Percentiles rank a stretch among this genome's conserved stretches.
Conservation (phyloP, 2,113 vertebrate species). For the Hemibagrus wyckioides region DNA sequence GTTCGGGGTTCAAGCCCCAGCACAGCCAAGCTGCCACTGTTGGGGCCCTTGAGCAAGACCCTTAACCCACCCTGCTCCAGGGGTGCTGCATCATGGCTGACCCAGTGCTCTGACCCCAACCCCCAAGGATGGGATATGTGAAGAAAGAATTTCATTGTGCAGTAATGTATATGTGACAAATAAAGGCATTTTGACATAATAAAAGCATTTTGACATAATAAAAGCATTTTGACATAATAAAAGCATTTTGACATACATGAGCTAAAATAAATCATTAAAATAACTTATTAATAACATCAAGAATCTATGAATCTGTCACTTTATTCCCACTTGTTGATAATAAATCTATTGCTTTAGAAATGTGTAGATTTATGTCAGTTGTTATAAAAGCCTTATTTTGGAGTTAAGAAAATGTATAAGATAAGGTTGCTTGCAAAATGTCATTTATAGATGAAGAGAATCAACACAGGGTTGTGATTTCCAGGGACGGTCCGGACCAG, state of each 20-base stretch:
- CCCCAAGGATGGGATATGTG: no score
- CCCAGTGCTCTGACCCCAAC: no score
- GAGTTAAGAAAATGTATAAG: background rate
- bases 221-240: background rate
- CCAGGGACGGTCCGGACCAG: conserved; percentile 76
- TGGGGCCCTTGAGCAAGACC: no score
- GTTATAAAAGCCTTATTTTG: background rate
- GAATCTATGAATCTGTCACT: background rate
- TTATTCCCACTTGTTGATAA: background rate
- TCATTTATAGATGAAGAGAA: background rate
- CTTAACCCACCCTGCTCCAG: no score
- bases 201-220: no score
- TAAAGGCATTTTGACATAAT: no score
- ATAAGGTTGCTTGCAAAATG: background rate
- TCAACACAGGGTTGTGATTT: background rate
- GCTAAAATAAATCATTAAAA: background rate
- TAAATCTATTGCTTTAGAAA: background rate
- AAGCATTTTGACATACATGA: background rate
- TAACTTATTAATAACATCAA: background rate
- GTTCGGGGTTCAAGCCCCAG: no score
- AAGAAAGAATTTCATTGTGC: no score
- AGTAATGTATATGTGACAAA: no score
- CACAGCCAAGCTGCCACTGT: no score
- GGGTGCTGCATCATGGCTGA: no score
- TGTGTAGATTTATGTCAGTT: background rate